A percentile compares a stretch with the other conserved stretches of the same genome.
Conservation (phyloP, 92 coral and sea anemone genomes). For the Desmophyllum pertusum region DNA sequence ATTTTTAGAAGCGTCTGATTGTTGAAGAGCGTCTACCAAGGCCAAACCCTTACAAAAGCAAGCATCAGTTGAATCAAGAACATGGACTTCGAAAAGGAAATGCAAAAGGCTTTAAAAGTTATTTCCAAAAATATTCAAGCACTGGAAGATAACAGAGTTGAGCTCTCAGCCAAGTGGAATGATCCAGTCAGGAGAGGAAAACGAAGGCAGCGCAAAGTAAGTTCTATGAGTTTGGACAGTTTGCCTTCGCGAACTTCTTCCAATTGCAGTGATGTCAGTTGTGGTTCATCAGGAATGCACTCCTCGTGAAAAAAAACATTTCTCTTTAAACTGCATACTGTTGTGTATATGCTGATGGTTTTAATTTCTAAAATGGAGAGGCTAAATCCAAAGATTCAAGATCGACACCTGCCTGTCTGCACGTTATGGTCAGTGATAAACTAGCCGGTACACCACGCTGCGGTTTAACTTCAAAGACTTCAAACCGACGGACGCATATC, state of each 20-base stretch:
- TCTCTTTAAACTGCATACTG: not conserved
- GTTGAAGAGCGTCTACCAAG: not conserved
- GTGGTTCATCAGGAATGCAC: not conserved
- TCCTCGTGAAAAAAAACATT: not conserved
- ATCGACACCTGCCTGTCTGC: too few relatives aligned
- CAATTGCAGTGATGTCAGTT: not conserved
- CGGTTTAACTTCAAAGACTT: too few relatives aligned
- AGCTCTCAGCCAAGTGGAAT: not conserved
- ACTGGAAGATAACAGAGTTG: conserved; percentile 5
- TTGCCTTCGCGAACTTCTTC: not conserved
- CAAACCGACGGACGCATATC: too few relatives aligned
- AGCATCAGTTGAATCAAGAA: not conserved
- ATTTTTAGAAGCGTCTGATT: not conserved
- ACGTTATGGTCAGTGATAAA: too few relatives aligned
- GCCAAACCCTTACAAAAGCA: not conserved
- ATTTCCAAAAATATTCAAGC: conserved; percentile 21
- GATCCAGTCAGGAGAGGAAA: not conserved
- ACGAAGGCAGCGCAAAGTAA: not conserved
- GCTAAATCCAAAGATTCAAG: too few relatives aligned
- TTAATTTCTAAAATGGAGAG: not conserved
- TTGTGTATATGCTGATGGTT: not conserved
- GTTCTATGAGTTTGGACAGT: too few relatives aligned
- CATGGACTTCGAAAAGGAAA: conserved; percentile 25
- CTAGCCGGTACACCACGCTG: too few relatives aligned
- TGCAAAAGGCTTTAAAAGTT: conserved; percentile 12